Evolutionary conservation across 2,888 invertebrate species (phyloP), one percentile per base, ranked within the genome.

Genomic region (Azorinus chamasolen): DNA sequence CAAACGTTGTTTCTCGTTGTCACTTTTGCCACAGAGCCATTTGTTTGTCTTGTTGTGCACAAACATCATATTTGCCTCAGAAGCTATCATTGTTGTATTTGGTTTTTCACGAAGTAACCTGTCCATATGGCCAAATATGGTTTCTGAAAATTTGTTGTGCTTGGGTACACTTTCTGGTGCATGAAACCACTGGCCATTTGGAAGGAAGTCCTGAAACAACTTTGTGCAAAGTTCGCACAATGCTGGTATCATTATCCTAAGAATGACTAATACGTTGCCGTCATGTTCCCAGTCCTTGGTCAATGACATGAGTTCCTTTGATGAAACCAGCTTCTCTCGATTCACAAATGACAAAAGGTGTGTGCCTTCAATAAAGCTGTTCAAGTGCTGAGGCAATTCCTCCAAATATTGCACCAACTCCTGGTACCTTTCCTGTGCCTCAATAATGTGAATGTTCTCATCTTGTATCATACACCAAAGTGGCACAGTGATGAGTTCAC

Each of bases 401-500:
- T 66, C 27, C 27, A 59, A 2, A n/a, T 61, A 66, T n/a, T 53
- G 25, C 3, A 59, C 43, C 5, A 73, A 14, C 59, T 73, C 61
- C 16, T 39, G n/a, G 32, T 74, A 68, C 10, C 41, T 48, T 32
- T 18, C 27, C 58, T 45, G 50, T 45, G 32, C 22, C 39, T 75
- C 64, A 22, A 64, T 69, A 54, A 37, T 54, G n/a, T 37, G 54
- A 8, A 54, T 20, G 20, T 50, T 20, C 2, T 20, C 20, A 50
- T 50, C 20, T 20, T 50, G 20, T 20, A 50, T 50, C 18, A 71
- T 46, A 22, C 45, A 46, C 65, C 71, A 76, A 10, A 76, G 54
- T 5, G 70, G 76, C 12, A 39, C 18, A n/a, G 71, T 76, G n/a
- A 76, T 37, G 1, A 71, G 58, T 41, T 66, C 45, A 43, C 58